These are phyloP conservation scores for Gobionotothen gibberifrons DNA, from an alignment of 2,797 vertebrate species.

Conservation along the genomic window DNA sequence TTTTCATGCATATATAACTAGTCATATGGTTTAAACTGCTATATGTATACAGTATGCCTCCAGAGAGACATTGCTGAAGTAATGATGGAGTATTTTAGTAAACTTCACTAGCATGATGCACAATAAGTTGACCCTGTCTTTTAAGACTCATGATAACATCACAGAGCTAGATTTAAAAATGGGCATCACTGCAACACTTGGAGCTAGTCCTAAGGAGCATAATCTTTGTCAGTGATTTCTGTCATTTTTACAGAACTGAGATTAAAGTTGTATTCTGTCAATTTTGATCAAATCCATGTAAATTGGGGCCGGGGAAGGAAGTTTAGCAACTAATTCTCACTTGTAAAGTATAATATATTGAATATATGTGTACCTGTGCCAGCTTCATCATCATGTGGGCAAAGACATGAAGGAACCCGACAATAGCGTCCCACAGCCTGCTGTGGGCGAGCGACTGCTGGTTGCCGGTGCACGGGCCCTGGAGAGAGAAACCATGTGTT, in stretches of 20 bases:
- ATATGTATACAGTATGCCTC: constrained; percentile 1
- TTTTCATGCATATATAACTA: constrained; percentile 38
- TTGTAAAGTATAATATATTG: background rate
- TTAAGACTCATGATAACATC: background rate
- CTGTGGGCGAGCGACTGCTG: constrained; percentile 97
- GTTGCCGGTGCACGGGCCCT: constrained; percentile 95
- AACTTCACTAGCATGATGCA: constrained; percentile 9
- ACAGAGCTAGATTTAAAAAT: background rate
- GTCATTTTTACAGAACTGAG: constrained; percentile 20
- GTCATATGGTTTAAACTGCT: constrained; percentile 7
- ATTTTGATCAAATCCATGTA: constrained; percentile 5
- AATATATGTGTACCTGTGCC: constrained; percentile 88
- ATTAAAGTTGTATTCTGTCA: constrained; percentile 24
- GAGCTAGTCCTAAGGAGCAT: background rate
- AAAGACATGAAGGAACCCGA: constrained; percentile 97
- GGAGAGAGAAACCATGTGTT: constrained; percentile 28
- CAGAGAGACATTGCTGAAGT: constrained; percentile 7
- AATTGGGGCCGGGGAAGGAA: constrained; percentile 4
- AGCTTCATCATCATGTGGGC: constrained; percentile 99
- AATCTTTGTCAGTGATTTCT: constrained; percentile 7
- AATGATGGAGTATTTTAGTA: constrained; percentile 10
- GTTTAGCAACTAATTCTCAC: background rate
- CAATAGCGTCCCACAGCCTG: constrained; percentile 96
- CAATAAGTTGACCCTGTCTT: background rate
- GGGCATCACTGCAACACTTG: background rate